Conservation (phyloP, 2,113 vertebrate species). For the Cyprinodon brontotheroides region DNA sequence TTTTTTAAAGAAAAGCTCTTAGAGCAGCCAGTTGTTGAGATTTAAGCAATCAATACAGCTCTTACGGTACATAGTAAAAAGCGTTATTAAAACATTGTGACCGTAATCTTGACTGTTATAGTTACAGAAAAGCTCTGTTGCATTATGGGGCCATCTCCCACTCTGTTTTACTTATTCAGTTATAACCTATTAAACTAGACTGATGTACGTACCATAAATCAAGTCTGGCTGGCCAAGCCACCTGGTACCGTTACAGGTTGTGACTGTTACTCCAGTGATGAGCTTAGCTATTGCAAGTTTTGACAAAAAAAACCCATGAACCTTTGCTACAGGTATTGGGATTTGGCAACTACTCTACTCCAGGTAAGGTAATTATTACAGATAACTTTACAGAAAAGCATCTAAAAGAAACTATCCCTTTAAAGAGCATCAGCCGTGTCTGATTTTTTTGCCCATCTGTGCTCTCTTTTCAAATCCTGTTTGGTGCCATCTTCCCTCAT, state of each 20-base stretch:
- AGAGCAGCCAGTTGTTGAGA: no score
- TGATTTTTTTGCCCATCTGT: slow-evolving; percentile 71
- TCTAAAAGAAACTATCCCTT: slow-evolving; percentile 28
- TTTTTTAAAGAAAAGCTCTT: no score
- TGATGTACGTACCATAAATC: no score
- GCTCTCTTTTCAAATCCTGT: slow-evolving; percentile 48
- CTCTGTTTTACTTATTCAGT: no score
- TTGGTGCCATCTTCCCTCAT: slow-evolving; percentile 61
- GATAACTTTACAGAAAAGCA: neutral
- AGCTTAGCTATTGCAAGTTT: neutral
- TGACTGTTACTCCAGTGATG: neutral
- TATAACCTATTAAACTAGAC: no score
- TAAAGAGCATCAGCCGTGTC: slow-evolving; percentile 50
- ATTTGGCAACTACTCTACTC: neutral
- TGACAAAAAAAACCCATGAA: neutral
- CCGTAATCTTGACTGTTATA: no score
- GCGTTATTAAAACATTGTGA: no score
- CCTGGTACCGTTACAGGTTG: no score
- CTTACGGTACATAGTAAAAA: no score
- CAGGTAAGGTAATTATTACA: neutral
- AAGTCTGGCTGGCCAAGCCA: neutral
- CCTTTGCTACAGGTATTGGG: neutral
- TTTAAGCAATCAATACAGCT: no score
- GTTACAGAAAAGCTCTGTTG: no score
- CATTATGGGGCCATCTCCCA: no score